Conservation (phyloP, 2,113 vertebrate species). For the Amphilophus citrinellus region DNA sequence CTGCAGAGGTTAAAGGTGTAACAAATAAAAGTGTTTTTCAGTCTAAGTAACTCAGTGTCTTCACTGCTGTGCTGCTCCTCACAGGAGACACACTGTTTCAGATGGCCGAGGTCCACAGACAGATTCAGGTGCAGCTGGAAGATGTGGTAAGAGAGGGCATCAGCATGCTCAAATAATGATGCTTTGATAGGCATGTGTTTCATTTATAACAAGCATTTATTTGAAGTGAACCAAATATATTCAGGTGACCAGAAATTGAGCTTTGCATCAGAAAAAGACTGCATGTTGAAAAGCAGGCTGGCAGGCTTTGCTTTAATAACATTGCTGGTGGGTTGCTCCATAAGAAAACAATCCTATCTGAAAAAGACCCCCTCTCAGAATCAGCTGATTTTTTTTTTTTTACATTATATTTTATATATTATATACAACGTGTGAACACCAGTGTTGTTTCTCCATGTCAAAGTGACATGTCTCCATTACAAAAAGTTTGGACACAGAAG, state of each 20-base stretch:
- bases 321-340: neutral
- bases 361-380: neutral
- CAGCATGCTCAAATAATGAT: neutral
- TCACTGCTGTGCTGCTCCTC: conserved; percentile 30
- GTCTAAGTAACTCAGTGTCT: neutral
- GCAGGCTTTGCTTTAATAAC: neutral
- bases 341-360: neutral
- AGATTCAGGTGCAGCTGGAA: conserved; percentile 89
- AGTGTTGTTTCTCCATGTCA: neutral
- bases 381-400: neutral
- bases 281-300: neutral
- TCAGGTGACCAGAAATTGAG: neutral
- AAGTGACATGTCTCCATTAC: too few relatives aligned
- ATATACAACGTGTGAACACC: neutral
- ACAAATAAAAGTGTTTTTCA: neutral
- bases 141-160: conserved; percentile 81
- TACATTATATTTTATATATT: neutral
- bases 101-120: conserved; percentile 89
- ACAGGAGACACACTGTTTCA: conserved; percentile 88
- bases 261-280: neutral
- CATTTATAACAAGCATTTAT: conserved; percentile 5
- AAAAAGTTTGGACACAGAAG: too few relatives aligned
- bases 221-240: neutral
- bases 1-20: neutral
- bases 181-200: neutral